Conservation (phyloP, 1,140 invertebrate species). For the Platyura marginata region DNA sequence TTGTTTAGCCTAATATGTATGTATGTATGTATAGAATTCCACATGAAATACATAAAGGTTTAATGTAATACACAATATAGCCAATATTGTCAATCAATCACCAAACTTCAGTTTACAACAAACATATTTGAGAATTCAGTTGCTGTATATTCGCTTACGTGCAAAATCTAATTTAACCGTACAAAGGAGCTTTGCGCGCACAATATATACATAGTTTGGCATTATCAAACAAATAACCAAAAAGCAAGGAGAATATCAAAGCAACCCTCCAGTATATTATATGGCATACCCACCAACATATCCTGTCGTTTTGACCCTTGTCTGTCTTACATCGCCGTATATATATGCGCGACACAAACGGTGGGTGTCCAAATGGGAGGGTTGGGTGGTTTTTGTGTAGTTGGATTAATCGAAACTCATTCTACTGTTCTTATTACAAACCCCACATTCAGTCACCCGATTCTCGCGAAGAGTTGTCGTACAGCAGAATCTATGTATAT, state of each 20-base stretch:
- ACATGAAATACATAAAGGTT: too few species aligned
- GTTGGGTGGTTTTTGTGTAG: not conserved
- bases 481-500: too few species aligned
- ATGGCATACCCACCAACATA: not conserved
- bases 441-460: not conserved
- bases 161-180: not conserved
- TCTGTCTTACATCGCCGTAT: not conserved
- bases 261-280: not conserved
- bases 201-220: not conserved
- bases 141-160: too few species aligned
- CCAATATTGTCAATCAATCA: too few species aligned
- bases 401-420: not conserved
- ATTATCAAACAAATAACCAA: not conserved
- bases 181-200: not conserved
- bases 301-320: not conserved
- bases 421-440: not conserved
- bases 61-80: too few species aligned
- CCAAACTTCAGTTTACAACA: too few species aligned
- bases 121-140: too few species aligned
- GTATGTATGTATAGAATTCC: too few species aligned
- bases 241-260: not conserved
- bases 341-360: not conserved
- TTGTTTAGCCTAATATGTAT: too few species aligned
- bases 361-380: not conserved
- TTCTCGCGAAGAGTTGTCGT: not conserved